A percentile compares a stretch with the other conserved stretches of the same genome.
These are phyloP conservation scores for Lemur catta DNA, from an alignment of 2,797 vertebrate species.

Conservation along the genomic window DNA sequence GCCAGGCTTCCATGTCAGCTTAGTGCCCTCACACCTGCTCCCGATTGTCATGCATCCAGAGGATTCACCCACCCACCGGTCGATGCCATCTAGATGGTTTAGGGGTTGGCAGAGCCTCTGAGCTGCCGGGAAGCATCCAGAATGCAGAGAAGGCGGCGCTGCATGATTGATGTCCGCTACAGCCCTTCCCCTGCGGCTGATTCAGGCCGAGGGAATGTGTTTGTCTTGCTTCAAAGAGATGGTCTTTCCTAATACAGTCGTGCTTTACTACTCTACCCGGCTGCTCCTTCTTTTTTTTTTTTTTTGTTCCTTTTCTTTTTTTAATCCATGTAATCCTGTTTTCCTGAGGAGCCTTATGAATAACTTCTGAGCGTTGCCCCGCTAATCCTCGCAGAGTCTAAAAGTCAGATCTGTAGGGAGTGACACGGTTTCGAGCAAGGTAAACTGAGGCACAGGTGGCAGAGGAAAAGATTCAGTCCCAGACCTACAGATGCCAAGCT, in stretches of 20 bases:
- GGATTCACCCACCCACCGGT: neutral
- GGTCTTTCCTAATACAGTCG: conserved; percentile 54
- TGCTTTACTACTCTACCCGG: neutral
- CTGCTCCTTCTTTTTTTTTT: neutral
- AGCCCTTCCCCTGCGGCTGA: neutral
- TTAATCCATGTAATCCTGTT: conserved; percentile 32
- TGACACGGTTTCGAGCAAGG: neutral
- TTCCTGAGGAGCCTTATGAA: conserved; percentile 24
- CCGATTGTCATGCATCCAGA: fast-evolving
- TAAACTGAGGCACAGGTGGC: neutral
- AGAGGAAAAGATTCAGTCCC: fast-evolving
- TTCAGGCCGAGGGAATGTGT: conserved; percentile 38
- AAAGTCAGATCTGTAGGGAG: neutral
- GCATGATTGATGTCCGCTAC: neutral
- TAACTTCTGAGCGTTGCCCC: neutral
- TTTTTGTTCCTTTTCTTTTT: neutral
- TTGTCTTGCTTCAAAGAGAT: conserved; percentile 43
- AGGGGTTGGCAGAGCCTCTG: neutral
- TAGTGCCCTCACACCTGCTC: neutral
- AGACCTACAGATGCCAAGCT: neutral
- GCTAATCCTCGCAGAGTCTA: neutral
- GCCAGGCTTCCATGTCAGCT: no score
- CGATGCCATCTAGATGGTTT: neutral
- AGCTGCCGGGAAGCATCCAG: neutral
- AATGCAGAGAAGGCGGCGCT: neutral